phyloP scores from a whole-genome alignment of 2,888 invertebrate species.

The Cerastis leucographa region DNA sequence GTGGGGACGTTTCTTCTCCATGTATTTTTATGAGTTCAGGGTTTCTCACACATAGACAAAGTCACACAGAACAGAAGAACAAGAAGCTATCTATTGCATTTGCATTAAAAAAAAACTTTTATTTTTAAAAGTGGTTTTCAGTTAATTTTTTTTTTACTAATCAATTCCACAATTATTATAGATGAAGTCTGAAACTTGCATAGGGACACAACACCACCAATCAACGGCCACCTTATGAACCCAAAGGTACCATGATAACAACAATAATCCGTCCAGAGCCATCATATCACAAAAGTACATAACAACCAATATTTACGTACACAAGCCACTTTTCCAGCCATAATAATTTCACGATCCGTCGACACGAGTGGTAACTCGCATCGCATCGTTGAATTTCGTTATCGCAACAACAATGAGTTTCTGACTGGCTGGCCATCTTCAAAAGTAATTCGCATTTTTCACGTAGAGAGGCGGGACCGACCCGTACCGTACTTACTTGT shows the following conservation, averaged over 20 bases:
- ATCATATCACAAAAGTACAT: conserved; percentile 46
- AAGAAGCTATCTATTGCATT: neutral
- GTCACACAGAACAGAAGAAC: neutral
- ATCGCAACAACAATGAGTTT: conserved; percentile 89
- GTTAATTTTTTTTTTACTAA: neutral
- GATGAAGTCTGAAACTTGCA: neutral
- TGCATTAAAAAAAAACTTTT: neutral
- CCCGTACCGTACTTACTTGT: conserved; percentile 54
- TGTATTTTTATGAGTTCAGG: neutral
- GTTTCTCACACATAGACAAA: neutral
- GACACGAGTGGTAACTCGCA: conserved; percentile 74
- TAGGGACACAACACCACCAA: neutral
- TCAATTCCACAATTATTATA: neutral
- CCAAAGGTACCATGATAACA: conserved; percentile 8
- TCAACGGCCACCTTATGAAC: neutral
- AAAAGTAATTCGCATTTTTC: conserved; percentile 87
- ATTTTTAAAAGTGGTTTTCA: neutral
- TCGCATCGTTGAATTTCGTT: conserved; percentile 79
- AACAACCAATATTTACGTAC: conserved; percentile 51
- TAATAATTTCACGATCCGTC: conserved; percentile 84
- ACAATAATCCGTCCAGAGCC: conserved; percentile 11
- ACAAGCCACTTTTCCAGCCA: conserved; percentile 79
- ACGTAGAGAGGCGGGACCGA: conserved; percentile 70
- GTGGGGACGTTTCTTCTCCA: neutral
- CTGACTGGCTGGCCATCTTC: conserved; percentile 87